These are phyloP conservation scores for Leucopsar rothschildi DNA, from an alignment of 2,113 vertebrate species.

Conservation along the genomic window DNA sequence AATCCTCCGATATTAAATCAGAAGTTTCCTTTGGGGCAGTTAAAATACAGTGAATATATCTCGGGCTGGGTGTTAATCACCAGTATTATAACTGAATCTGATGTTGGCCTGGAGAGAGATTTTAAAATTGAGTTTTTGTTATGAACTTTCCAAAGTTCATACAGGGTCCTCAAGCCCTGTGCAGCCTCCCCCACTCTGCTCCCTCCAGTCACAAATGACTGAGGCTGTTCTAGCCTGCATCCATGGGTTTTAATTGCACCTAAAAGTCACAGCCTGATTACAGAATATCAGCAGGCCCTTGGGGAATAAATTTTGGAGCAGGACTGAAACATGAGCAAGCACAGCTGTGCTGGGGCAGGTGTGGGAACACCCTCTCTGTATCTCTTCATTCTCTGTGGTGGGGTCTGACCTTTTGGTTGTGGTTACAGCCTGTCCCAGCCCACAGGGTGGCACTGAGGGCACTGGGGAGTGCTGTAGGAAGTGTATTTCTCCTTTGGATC, in stretches of 20 bases:
- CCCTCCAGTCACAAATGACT: not conserved
- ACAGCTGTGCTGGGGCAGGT: not conserved
- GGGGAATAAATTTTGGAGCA: not conserved
- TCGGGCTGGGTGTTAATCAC: conserved; percentile 31
- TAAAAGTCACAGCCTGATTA: not conserved
- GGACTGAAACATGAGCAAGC: not conserved
- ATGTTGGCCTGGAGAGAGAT: conserved; percentile 1
- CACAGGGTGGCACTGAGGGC: not conserved
- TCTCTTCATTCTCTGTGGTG: accelerated
- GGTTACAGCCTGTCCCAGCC: not conserved
- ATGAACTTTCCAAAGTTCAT: not conserved
- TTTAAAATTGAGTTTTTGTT: conserved; percentile 6
- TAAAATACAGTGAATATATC: conserved; percentile 12
- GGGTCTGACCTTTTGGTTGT: not conserved
- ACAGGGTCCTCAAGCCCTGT: not conserved
- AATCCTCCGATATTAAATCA: conserved; percentile 34
- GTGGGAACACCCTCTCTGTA: not conserved
- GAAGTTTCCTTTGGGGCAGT: conserved; percentile 33
- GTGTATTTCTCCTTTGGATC: not conserved
- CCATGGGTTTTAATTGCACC: not conserved
- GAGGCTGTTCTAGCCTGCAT: not conserved
- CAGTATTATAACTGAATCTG: not conserved
- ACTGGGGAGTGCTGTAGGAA: not conserved
- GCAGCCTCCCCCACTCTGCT: not conserved
- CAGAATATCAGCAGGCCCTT: not conserved